Base-by-base conservation (phyloP, 2,797 vertebrate species). In the Cebuella pygmaea region DNA sequence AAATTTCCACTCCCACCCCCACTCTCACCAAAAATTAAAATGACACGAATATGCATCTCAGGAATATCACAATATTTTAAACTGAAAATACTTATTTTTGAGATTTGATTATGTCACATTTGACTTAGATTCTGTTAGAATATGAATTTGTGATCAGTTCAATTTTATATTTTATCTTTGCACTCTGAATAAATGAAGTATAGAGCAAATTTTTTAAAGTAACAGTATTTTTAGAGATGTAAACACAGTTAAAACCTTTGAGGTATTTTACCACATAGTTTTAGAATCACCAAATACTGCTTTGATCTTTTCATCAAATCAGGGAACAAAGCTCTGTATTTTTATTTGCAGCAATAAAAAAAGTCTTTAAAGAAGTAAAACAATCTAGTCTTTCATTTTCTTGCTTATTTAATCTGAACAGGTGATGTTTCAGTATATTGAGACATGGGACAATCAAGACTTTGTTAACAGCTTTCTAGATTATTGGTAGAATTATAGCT, bases 341-440 rank as follows among this genome's bases (percentile, higher is more conserved):
- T 95, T 96, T 94, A 88, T 93, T 93, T 61, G 36, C n/a, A 93
- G 4, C 48, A 96, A 36, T 86, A 70, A 94, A 44, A 89, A 82
- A 81, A 87, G 22, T 93, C 12, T 92, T 79, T 46, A 79, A 96
- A 67, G 33, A 74, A n/a, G 5, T 52, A 10, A 88, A 89, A 64
- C 83, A 88, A 83, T 76, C 11, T 10, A 94, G 0, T 87, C 57
- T 46, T 90, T 93, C 1, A 72, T 93, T 96, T 91, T 95, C n/a
- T 50, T 93, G 14, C 5, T 57, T 55, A 94, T 75, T 97, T 83
- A 90, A 67, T 83, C 26, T 30, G 41, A 75, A 74, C 33, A 70
- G 50, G 14, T 81, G 30, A 24, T 89, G 11, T 92, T 94, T 96
- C 10, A 61, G 0, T 92, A 82, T 59, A 33, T 41, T 94, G 46